Base-by-base conservation (phyloP, 2,797 vertebrate genomes). In the Ibycter americanus region DNA sequence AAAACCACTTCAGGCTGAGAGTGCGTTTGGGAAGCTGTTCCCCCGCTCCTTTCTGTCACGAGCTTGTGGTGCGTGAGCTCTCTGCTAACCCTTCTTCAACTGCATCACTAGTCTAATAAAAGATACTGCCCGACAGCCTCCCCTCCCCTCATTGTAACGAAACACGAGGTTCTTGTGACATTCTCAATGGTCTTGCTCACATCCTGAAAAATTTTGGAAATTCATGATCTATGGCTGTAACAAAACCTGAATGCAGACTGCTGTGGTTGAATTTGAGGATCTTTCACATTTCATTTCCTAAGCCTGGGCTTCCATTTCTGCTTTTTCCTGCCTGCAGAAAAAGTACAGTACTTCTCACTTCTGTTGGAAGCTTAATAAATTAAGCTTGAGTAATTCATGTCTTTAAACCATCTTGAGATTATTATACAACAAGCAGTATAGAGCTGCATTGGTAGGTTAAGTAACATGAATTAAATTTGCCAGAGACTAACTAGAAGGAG, bases 11-110 rank as follows among this genome's bases (percentile, higher is more conserved):
- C 44, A 82, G 65, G 54, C 52, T 70, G 38, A 62, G 31, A 61
- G 29, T 0, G 0, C 20, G 26, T 61, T 80, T 51, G 68, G 83
- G 72, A 80, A 88, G 38, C 38, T 83, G 51, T 56, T 80, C 8
- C 32, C 15, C n/a, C 0, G 1, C 21, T 80, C 52, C 38, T 26
- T 44, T 10, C 15, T 12, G 9, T 25, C 83, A 11, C 0, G 0
- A 27, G 34, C 23, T 8, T 21, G 17, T 19, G 15, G 58, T 36
- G 12, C 0, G 0, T 6, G 52, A 84, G 34, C 54, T 78, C 59
- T 19, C 61, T 31, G 20, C 59, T 56, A 51, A 77, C 31, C 14
- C 27, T 49, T 70, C 67, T 51, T 49, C 81, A 61, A 3, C 46
- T 54, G 25, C 46, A 54, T 18, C 3, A 0, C 54, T 47, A 14